Conservation (phyloP, 2,797 vertebrate species). For the Chelmon rostratus region DNA sequence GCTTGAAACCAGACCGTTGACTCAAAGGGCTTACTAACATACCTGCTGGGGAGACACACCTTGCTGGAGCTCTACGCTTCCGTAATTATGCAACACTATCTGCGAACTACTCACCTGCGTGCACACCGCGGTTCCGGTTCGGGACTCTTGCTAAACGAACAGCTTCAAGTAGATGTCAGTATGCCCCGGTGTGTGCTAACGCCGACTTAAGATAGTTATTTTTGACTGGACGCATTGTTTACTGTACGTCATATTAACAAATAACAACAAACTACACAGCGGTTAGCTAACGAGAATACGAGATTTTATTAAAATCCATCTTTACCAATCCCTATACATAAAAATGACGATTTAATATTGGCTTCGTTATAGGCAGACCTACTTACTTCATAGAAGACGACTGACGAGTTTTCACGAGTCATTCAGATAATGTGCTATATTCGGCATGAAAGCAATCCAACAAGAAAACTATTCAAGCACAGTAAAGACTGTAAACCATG, state of each 20-base stretch:
- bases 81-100: constrained; percentile 59
- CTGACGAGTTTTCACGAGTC: neutral
- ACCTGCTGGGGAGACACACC: constrained; percentile 78
- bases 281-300: neutral
- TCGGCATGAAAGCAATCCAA: neutral
- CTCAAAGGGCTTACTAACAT: constrained; percentile 54
- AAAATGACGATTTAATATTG: neutral
- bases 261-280: neutral
- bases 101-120: constrained; percentile 16
- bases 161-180: neutral
- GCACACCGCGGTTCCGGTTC: neutral
- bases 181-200: constrained; percentile 10
- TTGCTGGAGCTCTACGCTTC: constrained; percentile 55
- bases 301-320: neutral
- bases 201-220: neutral
- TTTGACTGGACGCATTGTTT: neutral
- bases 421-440: neutral
- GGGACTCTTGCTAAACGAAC: neutral
- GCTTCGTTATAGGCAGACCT: neutral
- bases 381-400: neutral
- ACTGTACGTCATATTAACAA: neutral
- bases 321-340: neutral
- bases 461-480: neutral
- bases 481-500: neutral
- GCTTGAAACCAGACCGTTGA: constrained; percentile 67